phyloP scores from a whole-genome alignment of 2,113 vertebrate species.

The Fulmarus glacialis region DNA sequence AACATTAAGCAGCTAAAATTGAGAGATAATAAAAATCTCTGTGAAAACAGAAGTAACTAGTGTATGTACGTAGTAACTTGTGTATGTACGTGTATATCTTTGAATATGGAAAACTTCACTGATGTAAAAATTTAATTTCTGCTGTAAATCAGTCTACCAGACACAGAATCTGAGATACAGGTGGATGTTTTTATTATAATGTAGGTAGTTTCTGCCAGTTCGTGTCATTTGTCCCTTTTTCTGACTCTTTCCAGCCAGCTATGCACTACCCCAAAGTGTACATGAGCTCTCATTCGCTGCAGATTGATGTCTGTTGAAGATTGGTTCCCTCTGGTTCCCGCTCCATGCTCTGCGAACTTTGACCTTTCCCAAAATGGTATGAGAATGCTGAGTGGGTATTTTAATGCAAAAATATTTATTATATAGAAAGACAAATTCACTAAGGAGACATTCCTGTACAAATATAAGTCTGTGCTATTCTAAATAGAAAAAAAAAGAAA shows the following conservation, averaged over 20 bases:
- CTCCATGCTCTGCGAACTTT: neutral
- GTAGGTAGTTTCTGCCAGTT: neutral
- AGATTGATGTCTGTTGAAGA: neutral
- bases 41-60: neutral
- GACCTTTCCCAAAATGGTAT: neutral
- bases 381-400: neutral
- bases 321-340: accelerated
- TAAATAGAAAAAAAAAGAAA: neutral
- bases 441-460: neutral
- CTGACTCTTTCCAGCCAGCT: neutral
- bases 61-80: neutral
- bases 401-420: neutral
- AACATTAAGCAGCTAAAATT: neutral
- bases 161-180: neutral
- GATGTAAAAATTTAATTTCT: neutral
- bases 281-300: neutral
- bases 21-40: neutral
- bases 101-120: neutral
- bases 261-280: neutral
- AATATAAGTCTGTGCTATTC: neutral
- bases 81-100: neutral
- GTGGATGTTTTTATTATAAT: neutral
- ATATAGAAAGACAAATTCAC: neutral
- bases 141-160: neutral
- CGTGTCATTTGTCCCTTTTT: neutral